Evolutionary conservation across 2,888 invertebrate genomes (phyloP).

Genomic region (Sclerodermus sp.): DNA sequence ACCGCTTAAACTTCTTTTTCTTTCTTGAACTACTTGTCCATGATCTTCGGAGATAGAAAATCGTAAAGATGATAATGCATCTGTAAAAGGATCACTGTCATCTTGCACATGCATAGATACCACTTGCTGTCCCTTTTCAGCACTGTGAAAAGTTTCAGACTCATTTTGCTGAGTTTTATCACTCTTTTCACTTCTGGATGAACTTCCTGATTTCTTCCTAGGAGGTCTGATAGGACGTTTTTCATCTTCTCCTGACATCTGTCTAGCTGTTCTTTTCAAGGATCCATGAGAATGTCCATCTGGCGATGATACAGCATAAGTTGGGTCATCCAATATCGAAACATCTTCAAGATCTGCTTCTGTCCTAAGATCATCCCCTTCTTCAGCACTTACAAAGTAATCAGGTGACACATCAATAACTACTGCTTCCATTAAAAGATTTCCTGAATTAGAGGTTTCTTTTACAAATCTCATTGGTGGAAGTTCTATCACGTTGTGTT

Average conservation of each 20-base stretch:
- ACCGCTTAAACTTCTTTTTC: slow-evolving; percentile 31
- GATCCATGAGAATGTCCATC: slow-evolving; percentile 25
- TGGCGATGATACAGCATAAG: slow-evolving; percentile 45
- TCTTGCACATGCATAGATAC: slow-evolving; percentile 38
- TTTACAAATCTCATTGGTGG: slow-evolving; percentile 87
- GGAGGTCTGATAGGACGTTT: slow-evolving; percentile 65
- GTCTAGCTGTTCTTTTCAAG: slow-evolving; percentile 15
- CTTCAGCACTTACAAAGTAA: slow-evolving; percentile 76
- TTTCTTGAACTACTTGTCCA: slow-evolving; percentile 15
- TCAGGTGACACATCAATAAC: slow-evolving; percentile 87
- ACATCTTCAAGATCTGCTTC: slow-evolving; percentile 87
- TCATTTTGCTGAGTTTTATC: slow-evolving; percentile 37
- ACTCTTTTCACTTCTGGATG: slow-evolving; percentile 57
- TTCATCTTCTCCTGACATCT: slow-evolving; percentile 57
- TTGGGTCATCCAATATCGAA: slow-evolving; percentile 76
- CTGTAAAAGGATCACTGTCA: slow-evolving; percentile 52
- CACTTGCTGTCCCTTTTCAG: slow-evolving; percentile 35
- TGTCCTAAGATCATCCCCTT: slow-evolving; percentile 82
- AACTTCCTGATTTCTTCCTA: slow-evolving; percentile 63
- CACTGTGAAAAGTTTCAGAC: slow-evolving; percentile 53
- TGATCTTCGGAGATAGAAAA: slow-evolving; percentile 27
- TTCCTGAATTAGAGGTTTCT: slow-evolving; percentile 86
- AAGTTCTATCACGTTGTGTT: slow-evolving; percentile 82
- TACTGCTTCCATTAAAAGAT: slow-evolving; percentile 86
- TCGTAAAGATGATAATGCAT: slow-evolving; percentile 42